A percentile compares a stretch with the other conserved stretches of the same genome.
Evolutionary conservation across 1,140 invertebrate species (phyloP).

Genomic region (Episyrphus balteatus): DNA sequence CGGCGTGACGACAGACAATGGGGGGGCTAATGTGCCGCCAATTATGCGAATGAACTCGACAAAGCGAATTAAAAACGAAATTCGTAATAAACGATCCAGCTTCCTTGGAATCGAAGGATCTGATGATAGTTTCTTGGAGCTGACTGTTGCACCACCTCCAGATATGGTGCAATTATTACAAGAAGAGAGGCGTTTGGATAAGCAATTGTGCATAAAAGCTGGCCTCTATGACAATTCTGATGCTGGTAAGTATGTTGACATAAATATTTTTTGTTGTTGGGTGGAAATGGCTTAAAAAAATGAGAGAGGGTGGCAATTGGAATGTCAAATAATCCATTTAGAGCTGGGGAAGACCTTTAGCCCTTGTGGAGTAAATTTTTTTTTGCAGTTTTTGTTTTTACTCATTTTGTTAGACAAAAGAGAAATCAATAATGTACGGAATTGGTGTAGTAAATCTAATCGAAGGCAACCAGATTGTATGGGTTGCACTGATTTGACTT

Average conservation of each 20-base stretch:
- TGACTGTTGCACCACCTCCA: conserved; percentile 60
- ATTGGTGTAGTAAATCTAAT: too few species aligned
- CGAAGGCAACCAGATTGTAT: too few species aligned
- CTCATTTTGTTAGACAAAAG: too few species aligned
- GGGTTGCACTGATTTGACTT: too few species aligned
- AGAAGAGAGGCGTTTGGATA: conserved; percentile 66
- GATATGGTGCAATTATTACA: conserved; percentile 67
- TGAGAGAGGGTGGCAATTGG: too few species aligned
- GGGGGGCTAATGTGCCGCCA: conserved; percentile 27
- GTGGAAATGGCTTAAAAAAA: too few species aligned
- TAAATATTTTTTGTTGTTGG: too few species aligned
- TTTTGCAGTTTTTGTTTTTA: too few species aligned
- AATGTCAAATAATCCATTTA: too few species aligned
- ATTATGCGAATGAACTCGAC: conserved; percentile 68
- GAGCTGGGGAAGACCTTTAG: too few species aligned
- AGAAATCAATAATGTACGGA: too few species aligned
- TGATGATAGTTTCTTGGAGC: conserved; percentile 52
- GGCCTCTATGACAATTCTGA: conserved; percentile 42
- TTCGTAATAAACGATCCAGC: conserved; percentile 70
- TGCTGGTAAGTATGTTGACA: conserved; percentile 26
- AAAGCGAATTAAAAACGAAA: conserved; percentile 74
- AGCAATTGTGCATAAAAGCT: conserved; percentile 53
- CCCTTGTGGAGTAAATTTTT: too few species aligned
- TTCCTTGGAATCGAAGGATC: conserved; percentile 71
- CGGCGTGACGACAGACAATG: conserved; percentile 9